phyloP scores from a whole-genome alignment of 2,113 vertebrate genomes.

The Coturnix japonica region DNA sequence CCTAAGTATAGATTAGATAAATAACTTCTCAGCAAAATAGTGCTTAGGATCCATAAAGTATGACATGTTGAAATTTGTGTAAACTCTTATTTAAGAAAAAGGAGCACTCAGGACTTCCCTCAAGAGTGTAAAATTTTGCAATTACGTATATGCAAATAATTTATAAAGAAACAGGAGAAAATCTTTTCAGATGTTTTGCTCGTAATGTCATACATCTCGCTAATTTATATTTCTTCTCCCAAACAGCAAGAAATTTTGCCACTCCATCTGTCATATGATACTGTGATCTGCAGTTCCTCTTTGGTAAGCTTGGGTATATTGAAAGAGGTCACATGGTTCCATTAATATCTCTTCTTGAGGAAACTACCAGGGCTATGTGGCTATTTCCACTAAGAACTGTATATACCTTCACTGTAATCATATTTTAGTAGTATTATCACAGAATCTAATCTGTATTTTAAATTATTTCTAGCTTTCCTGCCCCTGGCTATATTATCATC shows the following conservation, averaged over 20 bases:
- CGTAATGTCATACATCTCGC: accelerated
- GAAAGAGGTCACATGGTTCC: neutral
- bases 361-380: neutral
- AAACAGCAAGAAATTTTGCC: neutral
- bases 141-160: neutral
- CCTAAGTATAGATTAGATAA: neutral
- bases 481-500: neutral
- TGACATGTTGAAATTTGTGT: neutral
- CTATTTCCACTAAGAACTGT: neutral
- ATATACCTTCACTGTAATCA: neutral
- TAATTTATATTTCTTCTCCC: neutral
- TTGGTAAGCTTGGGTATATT: neutral
- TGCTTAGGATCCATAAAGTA: neutral
- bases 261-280: neutral
- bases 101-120: neutral
- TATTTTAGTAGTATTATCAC: neutral
- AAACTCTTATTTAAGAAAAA: neutral
- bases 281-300: neutral
- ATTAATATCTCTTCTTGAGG: neutral
- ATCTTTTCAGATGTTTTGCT: neutral
- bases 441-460: slow-evolving; percentile 6
- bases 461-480: neutral
- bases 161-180: neutral
- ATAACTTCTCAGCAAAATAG: neutral
- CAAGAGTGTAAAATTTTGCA: neutral